Evolutionary conservation across 2,797 vertebrate genomes (phyloP).

Genomic region (Botia kubotai): DNA sequence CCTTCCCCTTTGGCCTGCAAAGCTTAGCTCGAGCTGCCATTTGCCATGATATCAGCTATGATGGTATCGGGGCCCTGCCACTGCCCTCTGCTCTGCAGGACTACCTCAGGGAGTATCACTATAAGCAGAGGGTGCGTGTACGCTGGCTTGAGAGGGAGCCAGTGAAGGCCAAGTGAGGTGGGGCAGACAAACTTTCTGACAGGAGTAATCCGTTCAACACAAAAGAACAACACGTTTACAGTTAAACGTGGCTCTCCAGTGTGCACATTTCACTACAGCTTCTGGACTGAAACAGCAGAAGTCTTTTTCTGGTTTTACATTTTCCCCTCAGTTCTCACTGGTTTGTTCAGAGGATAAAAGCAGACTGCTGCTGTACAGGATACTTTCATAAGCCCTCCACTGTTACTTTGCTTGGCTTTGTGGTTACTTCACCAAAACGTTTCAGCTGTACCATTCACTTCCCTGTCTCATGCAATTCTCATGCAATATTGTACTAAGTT

Average conservation of each 20-base stretch:
- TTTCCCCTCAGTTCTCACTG: conserved; percentile 16
- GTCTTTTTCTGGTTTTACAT: conserved; percentile 8
- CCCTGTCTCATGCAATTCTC: conserved; percentile 3
- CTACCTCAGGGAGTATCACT: conserved; percentile 99
- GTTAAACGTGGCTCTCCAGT: conserved; percentile 74
- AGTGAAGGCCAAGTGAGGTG: conserved; percentile 88
- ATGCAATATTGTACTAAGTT: conserved; percentile 22
- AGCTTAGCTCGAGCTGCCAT: conserved; percentile 94
- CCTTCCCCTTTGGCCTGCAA: conserved; percentile 96
- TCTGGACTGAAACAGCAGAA: conserved; percentile 24
- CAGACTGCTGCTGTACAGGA: conserved; percentile 10
- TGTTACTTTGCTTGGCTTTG: conserved; percentile 21
- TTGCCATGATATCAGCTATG: conserved; percentile 94
- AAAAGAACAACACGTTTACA: conserved; percentile 69
- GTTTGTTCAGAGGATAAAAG: neutral
- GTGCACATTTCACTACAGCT: conserved; percentile 67
- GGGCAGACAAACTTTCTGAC: neutral
- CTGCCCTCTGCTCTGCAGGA: conserved; percentile 94
- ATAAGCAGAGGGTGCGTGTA: conserved; percentile 98
- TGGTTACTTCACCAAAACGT: conserved; percentile 35
- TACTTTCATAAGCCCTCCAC: conserved; percentile 10
- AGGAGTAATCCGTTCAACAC: conserved; percentile 46
- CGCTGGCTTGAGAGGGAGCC: conserved; percentile 98
- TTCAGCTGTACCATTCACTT: conserved; percentile 42
- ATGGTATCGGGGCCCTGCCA: conserved; percentile 92